Evolutionary conservation across 2,797 vertebrate genomes (phyloP).

Genomic region (Garrulus glandarius): DNA sequence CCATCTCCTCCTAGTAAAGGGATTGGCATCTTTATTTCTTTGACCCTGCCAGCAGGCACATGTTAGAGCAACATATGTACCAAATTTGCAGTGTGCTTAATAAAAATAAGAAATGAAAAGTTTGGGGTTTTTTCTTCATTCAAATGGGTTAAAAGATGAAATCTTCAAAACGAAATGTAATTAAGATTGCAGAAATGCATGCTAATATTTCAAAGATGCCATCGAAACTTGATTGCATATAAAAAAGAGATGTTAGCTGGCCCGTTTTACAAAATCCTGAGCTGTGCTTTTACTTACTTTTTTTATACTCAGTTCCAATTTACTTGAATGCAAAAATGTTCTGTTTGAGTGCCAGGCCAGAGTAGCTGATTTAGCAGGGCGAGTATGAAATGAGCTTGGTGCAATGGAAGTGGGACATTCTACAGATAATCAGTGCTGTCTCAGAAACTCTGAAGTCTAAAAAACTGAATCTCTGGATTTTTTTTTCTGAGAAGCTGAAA

Average conservation of each 20-base stretch:
- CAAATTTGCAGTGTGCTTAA: constrained; percentile 38
- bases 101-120: constrained; percentile 32
- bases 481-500: background rate
- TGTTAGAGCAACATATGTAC: constrained; percentile 35
- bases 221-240: background rate
- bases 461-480: background rate
- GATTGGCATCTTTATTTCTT: constrained; percentile 37
- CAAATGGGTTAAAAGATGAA: constrained; percentile 6
- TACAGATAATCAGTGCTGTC: background rate
- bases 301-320: background rate
- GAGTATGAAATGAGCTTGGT: background rate
- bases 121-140: background rate
- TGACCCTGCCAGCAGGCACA: background rate
- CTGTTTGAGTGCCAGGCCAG: constrained; percentile 2
- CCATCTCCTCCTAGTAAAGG: background rate
- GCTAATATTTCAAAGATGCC: constrained; percentile 36
- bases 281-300: background rate
- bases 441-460: background rate
- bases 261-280: background rate
- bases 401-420: background rate
- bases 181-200: constrained; percentile 13
- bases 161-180: background rate
- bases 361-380: constrained; percentile 1
- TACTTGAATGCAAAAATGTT: constrained; percentile 15
- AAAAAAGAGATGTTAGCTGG: background rate